Base-by-base conservation (phyloP, 2,797 vertebrate genomes). In the Galaxias olidus region DNA sequence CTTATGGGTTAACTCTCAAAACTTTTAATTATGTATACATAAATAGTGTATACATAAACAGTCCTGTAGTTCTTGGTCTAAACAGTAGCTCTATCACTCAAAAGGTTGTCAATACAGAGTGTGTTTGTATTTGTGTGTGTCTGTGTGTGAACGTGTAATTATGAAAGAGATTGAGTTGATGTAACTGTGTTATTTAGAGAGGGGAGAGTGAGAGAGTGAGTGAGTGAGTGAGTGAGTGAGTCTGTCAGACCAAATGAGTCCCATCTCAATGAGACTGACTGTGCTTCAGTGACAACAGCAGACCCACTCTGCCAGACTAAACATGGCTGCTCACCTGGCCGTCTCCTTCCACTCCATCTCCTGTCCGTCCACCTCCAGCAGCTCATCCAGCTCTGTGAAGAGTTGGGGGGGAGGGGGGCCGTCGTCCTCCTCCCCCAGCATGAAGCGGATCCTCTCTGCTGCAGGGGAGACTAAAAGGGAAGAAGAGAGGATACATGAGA, bases 281-380 rank as follows among this genome's bases (percentile, higher is more conserved):
- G 6, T 30, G 2, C 30, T 30, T 30, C 30, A 30, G 30, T 30
- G 6, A 30, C 30, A 3, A 30, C 30, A 30, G 30, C 30, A 30
- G 9, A 6, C 18, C 18, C 52, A 12, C 52, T 20, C 50, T 19
- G 18, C 52, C 18, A 4, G 13, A 4, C 17, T 43, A 8, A 11
- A 10, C 30, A 46, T 15, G 10, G 52, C 0, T 2, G 8, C 81
- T 91, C 83, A 98, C 98, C 98, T 97, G n/a, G 95, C 97, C 0
- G 96, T 99, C 84, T 99, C 98, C 80, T 96, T 97, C 98, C 98
- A 98, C 66, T 98, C 98, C 95, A 98, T 94, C 88, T 98, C 98
- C 78, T 98, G 97, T 3, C 96, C 96, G 0, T 98, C 96, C 40
- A 96, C 87, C 0, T 94, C 74, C 84, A 98, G 91, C 0, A 99